Evolutionary conservation across 2,797 vertebrate species (phyloP).

Genomic region (Gila robusta): DNA sequence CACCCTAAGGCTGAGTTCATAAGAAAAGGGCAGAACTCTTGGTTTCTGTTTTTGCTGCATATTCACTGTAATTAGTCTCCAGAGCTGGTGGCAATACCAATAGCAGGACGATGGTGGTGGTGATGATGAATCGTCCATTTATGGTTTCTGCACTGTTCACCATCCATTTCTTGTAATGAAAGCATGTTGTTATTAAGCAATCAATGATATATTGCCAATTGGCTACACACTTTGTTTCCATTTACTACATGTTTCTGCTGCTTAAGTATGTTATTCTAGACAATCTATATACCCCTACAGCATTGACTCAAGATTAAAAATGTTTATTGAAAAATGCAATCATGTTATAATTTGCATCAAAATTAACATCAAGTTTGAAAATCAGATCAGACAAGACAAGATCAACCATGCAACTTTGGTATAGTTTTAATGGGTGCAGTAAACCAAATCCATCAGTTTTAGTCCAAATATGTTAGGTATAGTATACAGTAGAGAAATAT

Average conservation of each 20-base stretch:
- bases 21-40: conserved; percentile 15
- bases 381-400: neutral
- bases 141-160: neutral
- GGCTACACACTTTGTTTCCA: neutral
- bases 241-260: neutral
- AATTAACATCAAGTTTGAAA: neutral
- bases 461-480: no score
- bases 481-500: neutral
- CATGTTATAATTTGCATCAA: neutral
- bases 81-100: conserved; percentile 33
- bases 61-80: conserved; percentile 54
- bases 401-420: neutral
- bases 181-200: neutral
- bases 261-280: neutral
- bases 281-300: neutral
- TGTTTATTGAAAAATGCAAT: no score
- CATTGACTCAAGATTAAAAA: neutral
- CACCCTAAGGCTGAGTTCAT: conserved; percentile 20
- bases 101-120: conserved; percentile 22
- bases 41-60: conserved; percentile 9
- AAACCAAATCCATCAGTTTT: neutral
- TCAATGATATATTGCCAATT: neutral
- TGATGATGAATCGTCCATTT: conserved; percentile 40
- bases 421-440: neutral
- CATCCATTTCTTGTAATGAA: neutral